Evolutionary conservation across 2,888 invertebrate genomes (phyloP), one percentile per base, ranked within the genome.

Genomic region (Leptopilina drosophilae): DNA sequence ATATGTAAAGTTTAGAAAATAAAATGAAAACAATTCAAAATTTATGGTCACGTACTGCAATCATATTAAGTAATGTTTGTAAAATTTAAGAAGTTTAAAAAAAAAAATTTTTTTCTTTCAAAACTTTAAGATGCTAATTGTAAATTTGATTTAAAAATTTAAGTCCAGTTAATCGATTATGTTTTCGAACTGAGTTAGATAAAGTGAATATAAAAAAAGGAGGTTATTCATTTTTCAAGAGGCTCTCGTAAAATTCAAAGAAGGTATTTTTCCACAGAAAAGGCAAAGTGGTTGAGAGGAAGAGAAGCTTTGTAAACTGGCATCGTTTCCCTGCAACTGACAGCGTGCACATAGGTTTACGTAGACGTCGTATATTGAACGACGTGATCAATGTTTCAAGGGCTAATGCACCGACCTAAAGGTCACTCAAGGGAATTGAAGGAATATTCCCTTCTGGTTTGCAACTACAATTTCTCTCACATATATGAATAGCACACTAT

Each of bases 371-470:
- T 59, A 64, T 46, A 80, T 53, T 49, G 53, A 81, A 78, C 69
- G 69, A 76, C 62, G 64, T 75, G 78, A 80, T 81, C 80, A 77
- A 82, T 82, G 69, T 80, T 80, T 78, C 77, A 78, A 78, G 64
- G 67, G 77, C 20, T 64, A 65, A 59, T 69, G 77, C 53, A 65
- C 64, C 65, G 59, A 77, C 77, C 73, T 76, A 80, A 78, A 76
- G 76, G 77, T 78, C 53, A 76, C 53, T 66, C 64, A n/a, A 66
- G 66, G 66, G 66, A 66, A 42, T 66, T 14, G 46, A 66, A 42
- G 42, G 66, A 66, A 66, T 42, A 66, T 78, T 78, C 26, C 56
- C 65, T 75, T 33, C 64, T 9, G 14, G 9, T 11, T 49, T 56
- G 42, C 67, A 49, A 77, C 46, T 66, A 4, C 42, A 66, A 66